These are phyloP conservation scores for Pocota personata DNA, from an alignment of 2,888 invertebrate genomes.

Conservation along the genomic window DNA sequence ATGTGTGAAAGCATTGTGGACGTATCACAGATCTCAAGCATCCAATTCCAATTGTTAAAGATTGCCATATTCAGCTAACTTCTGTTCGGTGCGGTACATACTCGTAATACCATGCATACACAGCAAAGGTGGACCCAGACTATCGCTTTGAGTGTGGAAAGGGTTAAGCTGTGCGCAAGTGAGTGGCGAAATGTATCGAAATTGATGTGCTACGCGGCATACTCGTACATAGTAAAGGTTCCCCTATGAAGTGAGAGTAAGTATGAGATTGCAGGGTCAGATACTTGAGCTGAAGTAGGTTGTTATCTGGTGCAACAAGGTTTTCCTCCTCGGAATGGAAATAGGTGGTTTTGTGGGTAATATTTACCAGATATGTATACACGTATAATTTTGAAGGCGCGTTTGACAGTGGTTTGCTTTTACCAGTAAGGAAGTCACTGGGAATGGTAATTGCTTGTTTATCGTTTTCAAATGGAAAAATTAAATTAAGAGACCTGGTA, in stretches of 20 bases:
- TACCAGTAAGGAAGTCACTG: conserved; percentile 38
- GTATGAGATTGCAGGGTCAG: conserved; percentile 69
- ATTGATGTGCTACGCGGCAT: conserved; percentile 48
- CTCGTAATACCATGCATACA: neutral
- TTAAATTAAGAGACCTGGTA: neutral
- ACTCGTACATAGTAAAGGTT: conserved; percentile 47
- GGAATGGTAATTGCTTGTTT: conserved; percentile 27
- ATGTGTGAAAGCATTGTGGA: conserved; percentile 5
- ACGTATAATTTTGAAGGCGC: conserved; percentile 20
- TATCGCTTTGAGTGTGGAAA: conserved; percentile 29
- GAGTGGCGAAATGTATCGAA: conserved; percentile 58
- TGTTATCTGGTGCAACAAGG: conserved; percentile 48
- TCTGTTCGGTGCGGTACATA: conserved; percentile 32
- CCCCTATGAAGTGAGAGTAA: conserved; percentile 64
- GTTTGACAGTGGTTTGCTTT: conserved; percentile 35
- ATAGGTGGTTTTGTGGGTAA: conserved; percentile 45
- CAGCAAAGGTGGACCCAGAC: neutral
- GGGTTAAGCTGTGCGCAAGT: conserved; percentile 45
- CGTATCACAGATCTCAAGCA: conserved; percentile 12
- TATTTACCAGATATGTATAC: neutral
- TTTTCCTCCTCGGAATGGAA: conserved; percentile 27
- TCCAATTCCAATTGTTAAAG: conserved; percentile 43
- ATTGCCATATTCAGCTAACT: conserved; percentile 40
- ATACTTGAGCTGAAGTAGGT: conserved; percentile 36
- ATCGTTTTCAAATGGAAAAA: neutral